Conservation (phyloP, 2,113 vertebrate genomes). For the Serinus canaria region DNA sequence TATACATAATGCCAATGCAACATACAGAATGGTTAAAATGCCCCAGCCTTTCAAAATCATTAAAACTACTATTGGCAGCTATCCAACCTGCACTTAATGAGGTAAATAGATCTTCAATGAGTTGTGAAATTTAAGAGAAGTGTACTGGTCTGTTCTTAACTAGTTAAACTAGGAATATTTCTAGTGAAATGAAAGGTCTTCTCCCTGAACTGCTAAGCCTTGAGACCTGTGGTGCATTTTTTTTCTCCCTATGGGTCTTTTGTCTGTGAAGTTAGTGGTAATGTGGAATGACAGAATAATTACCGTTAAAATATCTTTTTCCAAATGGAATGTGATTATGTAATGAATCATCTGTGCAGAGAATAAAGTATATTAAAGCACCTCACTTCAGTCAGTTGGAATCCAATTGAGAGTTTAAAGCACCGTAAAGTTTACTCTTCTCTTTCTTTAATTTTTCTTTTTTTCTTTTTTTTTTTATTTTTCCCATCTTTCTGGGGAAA, state of each 20-base stretch:
- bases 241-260: neutral
- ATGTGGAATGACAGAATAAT: slow-evolving; percentile 28
- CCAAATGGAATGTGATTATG: neutral
- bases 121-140: neutral
- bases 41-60: neutral
- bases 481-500: neutral
- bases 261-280: neutral
- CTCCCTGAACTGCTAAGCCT: neutral
- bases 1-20: neutral
- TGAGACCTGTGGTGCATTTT: neutral
- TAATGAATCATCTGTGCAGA: neutral
- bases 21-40: neutral
- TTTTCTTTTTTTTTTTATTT: neutral
- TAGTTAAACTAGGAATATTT: neutral
- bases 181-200: neutral
- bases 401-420: slow-evolving; percentile 6
- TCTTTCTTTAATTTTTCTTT: neutral
- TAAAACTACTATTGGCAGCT: neutral
- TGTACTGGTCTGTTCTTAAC: neutral
- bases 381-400: neutral
- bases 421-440: neutral
- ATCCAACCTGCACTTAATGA: neutral
- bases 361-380: neutral
- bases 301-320: neutral
- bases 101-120: neutral